These are phyloP conservation scores for Cantharis flavilabris DNA, from an alignment of 2,888 invertebrate species.

Conservation along the genomic window DNA sequence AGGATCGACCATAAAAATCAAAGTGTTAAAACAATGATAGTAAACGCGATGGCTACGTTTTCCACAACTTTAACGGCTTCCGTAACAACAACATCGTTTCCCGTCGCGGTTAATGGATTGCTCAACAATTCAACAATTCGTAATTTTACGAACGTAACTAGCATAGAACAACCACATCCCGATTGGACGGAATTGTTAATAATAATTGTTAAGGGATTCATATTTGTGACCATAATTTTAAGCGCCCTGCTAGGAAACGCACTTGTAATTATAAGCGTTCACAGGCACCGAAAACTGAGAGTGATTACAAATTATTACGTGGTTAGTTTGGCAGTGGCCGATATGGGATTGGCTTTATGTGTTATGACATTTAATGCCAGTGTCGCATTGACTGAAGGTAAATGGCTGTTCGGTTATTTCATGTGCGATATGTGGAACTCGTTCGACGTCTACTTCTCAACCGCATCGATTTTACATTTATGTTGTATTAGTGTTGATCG, in stretches of 20 bases:
- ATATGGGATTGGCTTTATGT: conserved; percentile 88
- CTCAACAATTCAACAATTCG: conserved; percentile 42
- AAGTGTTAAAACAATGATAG: conserved; percentile 50
- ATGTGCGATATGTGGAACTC: conserved; percentile 96
- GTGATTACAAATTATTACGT: conserved; percentile 96
- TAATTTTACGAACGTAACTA: conserved; percentile 47
- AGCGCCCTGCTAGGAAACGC: conserved; percentile 92
- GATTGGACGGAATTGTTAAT: conserved; percentile 63
- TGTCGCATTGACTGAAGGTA: conserved; percentile 76
- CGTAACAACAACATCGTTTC: conserved; percentile 41
- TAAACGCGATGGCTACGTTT: conserved; percentile 55
- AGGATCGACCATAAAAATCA: background rate
- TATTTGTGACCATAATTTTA: conserved; percentile 85
- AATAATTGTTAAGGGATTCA: conserved; percentile 73
- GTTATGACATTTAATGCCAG: conserved; percentile 93
- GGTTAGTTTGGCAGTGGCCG: conserved; percentile 91
- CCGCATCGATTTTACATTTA: conserved; percentile 88
- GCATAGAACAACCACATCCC: conserved; percentile 49
- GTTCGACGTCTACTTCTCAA: conserved; percentile 91
- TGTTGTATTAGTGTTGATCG: conserved; percentile 95
- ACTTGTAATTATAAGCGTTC: conserved; percentile 84
- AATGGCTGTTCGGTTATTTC: conserved; percentile 86
- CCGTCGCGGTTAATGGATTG: conserved; percentile 30
- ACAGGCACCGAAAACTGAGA: conserved; percentile 78
- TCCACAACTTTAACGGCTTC: conserved; percentile 51